These are phyloP conservation scores for Phasia obesa DNA, from an alignment of 2,888 invertebrate genomes.

Conservation along the genomic window DNA sequence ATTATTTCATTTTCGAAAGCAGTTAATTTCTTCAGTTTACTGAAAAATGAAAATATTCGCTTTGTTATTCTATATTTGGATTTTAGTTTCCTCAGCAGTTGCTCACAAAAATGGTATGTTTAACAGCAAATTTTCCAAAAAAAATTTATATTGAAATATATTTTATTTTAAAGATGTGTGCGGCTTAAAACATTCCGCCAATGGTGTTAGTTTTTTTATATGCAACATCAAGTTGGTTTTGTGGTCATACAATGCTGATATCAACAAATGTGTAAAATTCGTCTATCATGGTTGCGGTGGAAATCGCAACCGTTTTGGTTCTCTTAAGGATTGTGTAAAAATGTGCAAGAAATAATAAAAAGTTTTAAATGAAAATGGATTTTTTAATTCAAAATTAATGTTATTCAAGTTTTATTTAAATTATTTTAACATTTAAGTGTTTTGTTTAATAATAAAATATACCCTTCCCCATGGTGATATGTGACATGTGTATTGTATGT, in stretches of 20 bases:
- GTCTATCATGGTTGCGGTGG: conserved; percentile 12
- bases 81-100: not conserved
- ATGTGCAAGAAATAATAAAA: not conserved
- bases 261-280: not conserved
- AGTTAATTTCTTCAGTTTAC: not conserved
- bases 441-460: too few species aligned
- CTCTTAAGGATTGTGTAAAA: not conserved
- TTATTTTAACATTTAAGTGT: too few species aligned
- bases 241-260: conserved; percentile 1
- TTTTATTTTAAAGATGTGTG: conserved; percentile 2
- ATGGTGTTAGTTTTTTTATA: not conserved
- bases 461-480: too few species aligned
- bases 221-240: not conserved
- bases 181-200: not conserved
- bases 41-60: conserved; percentile 16
- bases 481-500: too few species aligned
- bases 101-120: not conserved
- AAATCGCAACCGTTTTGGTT: not conserved
- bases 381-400: too few species aligned
- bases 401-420: too few species aligned
- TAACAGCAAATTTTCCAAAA: not conserved
- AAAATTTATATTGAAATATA: not conserved
- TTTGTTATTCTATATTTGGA: not conserved
- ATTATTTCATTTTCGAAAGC: not conserved
- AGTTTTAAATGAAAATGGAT: too few species aligned